phyloP scores from a whole-genome alignment of 1,140 invertebrate species.

The Popillia japonica region DNA sequence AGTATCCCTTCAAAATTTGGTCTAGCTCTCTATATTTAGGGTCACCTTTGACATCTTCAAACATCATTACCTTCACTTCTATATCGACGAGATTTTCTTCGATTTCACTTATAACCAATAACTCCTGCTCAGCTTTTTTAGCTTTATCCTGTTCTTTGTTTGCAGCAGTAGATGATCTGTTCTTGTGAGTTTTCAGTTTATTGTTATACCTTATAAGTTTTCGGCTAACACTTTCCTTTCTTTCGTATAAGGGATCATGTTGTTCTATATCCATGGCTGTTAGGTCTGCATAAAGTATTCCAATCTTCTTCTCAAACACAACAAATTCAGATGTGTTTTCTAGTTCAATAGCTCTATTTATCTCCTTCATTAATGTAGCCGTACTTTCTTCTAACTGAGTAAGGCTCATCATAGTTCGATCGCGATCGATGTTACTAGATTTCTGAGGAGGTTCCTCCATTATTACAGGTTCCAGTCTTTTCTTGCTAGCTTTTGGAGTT shows the following conservation, averaged over 20 bases:
- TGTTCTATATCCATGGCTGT: constrained; percentile 20
- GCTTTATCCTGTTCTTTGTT: not conserved
- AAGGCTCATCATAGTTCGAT: constrained; percentile 14
- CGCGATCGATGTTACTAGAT: not conserved
- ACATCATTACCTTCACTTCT: constrained; percentile 18
- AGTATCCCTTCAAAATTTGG: constrained; percentile 39
- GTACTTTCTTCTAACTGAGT: constrained; percentile 35
- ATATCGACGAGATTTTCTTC: constrained; percentile 23
- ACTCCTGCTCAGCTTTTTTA: not conserved
- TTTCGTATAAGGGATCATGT: constrained; percentile 31
- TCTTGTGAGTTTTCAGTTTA: constrained; percentile 37
- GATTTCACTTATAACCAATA: constrained; percentile 25
- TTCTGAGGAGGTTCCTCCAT: constrained; percentile 11
- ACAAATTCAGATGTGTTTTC: constrained; percentile 38
- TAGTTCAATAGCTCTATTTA: constrained; percentile 38
- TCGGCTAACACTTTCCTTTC: constrained; percentile 35
- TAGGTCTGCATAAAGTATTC: constrained; percentile 41
- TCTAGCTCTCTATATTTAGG: constrained; percentile 36
- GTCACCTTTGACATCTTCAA: constrained; percentile 39
- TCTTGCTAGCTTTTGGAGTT: constrained; percentile 15
- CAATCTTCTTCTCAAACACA: constrained; percentile 39
- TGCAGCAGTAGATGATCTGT: not conserved
- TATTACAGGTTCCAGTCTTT: not conserved
- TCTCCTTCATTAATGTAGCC: constrained; percentile 23
- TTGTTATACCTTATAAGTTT: constrained; percentile 39